Base-by-base conservation (phyloP, 1,140 invertebrate genomes). In the Apis laboriosa region DNA sequence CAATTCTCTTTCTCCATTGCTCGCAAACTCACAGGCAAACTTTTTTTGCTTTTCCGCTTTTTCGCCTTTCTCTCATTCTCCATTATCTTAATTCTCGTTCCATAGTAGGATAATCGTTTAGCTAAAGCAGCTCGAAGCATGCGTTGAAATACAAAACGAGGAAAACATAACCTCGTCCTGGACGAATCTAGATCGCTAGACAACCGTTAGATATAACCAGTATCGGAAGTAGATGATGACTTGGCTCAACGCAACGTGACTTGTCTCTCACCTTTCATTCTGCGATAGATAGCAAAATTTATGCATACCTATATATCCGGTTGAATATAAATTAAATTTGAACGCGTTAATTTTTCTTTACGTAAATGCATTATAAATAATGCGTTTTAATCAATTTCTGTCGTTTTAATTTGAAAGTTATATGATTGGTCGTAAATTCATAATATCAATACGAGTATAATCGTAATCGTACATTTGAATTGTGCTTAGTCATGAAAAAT, bases 181-280 rank as follows among this genome's bases (percentile, higher is more conserved):
- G 28, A 74, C 11, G 71, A 34, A 66, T 60, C 79, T 75, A 75
- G 79, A 67, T 80, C 61, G 12, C 28, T 71, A 43, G 56, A 73
- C 15, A 7, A 51, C 60, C 58, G 43, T 63, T 53, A 58, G 55
- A 43, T 9, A 34, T 19, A 43, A n/a, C 66, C 21, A 13, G 2
- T 12, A 49, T 49, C 21, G 66, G 49, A 9, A 68, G 17, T 19
- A 67, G 28, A 17, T 43, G 64, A 67, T 43, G 21, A 67, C 64
- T 67, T 19, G 64, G 34, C 2, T 66, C 64, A n/a, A 66, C 64
- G 34, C 19, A 43, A 43, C 64, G 70, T 24, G 24, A 24, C 24
- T 24, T 15, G 15, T 71, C n/a, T 55, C 9, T 28, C 49, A 53
- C 70, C 49, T 71, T 71, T 71, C 70, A 28, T 24, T 71, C 2